phyloP scores from a whole-genome alignment of 1,140 invertebrate species.

The Harlomillsia oculata region DNA sequence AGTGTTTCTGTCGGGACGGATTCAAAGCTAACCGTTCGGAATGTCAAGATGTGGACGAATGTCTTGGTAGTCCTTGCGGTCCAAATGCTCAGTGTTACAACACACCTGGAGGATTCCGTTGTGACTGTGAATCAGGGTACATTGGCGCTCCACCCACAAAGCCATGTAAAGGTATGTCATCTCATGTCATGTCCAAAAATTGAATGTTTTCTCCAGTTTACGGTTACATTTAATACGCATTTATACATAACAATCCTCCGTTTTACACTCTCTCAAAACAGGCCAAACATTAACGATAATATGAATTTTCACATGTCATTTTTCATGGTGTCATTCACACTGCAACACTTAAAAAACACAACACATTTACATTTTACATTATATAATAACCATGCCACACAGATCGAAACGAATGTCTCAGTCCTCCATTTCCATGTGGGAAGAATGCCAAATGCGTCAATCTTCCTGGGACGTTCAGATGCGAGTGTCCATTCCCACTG shows the following conservation, averaged over 20 bases:
- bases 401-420: constrained; percentile 63
- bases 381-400: constrained; percentile 2
- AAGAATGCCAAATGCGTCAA: constrained; percentile 49
- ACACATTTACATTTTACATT: constrained; percentile 4
- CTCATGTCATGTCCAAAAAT: background rate
- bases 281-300: background rate
- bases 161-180: constrained; percentile 58
- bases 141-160: constrained; percentile 68
- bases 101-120: constrained; percentile 69
- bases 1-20: constrained; percentile 82
- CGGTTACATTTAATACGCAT: too few relatives aligned
- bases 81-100: constrained; percentile 71
- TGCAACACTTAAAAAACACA: background rate
- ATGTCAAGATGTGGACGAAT: constrained; percentile 77
- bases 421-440: constrained; percentile 39
- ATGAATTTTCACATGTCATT: background rate
- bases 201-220: too few relatives aligned
- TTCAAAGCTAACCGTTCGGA: constrained; percentile 68
- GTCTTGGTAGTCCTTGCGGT: constrained; percentile 65
- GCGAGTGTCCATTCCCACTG: constrained; percentile 41
- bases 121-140: constrained; percentile 77
- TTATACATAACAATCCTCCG: too few relatives aligned
- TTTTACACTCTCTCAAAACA: background rate
- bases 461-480: constrained; percentile 40
- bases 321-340: background rate